phyloP scores from a whole-genome alignment of 2,797 vertebrate genomes.

The Bufotes viridis region DNA sequence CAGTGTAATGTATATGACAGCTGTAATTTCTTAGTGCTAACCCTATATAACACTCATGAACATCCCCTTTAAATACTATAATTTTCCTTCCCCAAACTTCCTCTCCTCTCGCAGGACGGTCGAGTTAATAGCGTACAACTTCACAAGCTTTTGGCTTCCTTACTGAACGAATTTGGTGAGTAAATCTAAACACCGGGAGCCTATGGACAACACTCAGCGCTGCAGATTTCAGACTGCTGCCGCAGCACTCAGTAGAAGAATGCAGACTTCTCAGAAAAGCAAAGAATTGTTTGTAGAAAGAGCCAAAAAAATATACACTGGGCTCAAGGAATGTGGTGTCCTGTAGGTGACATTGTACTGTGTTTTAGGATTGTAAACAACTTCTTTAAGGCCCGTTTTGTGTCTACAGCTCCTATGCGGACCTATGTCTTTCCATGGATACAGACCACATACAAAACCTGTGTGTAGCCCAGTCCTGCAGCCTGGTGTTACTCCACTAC shows the following conservation, averaged over 20 bases:
- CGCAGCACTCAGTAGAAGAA: background rate
- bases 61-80: background rate
- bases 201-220: background rate
- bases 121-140: constrained; percentile 23
- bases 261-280: background rate
- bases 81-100: background rate
- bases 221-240: background rate
- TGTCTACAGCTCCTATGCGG: background rate
- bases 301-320: background rate
- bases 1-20: background rate
- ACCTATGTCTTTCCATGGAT: too few species aligned
- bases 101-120: constrained; percentile 5
- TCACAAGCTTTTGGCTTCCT: constrained; percentile 30
- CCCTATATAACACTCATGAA: background rate
- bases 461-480: background rate
- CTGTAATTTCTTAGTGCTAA: background rate
- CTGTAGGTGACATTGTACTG: background rate
- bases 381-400: background rate
- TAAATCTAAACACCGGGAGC: background rate
- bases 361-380: background rate
- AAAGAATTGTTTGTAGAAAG: background rate
- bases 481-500: background rate
- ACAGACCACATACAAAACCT: background rate
- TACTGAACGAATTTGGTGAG: constrained; percentile 50
- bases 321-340: background rate